These are phyloP conservation scores for Zenarchopterus dispar DNA, from an alignment of 2,797 vertebrate species.

Conservation along the genomic window DNA sequence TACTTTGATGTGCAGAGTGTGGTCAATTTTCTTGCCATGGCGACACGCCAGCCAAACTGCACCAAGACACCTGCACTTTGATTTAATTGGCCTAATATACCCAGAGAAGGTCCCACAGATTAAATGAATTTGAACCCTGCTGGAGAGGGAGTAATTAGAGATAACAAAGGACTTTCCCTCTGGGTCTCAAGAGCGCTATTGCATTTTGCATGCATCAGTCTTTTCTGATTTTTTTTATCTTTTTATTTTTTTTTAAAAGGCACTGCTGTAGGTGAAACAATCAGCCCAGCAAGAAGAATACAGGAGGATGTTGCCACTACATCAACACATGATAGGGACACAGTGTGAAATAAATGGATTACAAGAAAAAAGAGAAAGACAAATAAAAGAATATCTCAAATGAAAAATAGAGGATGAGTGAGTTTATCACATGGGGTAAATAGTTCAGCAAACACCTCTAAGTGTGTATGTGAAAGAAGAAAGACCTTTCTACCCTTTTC, in stretches of 20 bases:
- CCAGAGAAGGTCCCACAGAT: constrained; percentile 62
- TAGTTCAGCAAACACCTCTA: constrained; percentile 7
- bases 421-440: background rate
- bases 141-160: constrained; percentile 82
- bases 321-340: constrained; percentile 11
- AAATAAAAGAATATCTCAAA: background rate
- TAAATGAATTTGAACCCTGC: constrained; percentile 78
- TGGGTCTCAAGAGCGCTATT: constrained; percentile 64
- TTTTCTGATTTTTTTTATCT: constrained; percentile 58
- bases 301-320: constrained; percentile 48
- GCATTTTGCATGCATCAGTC: constrained; percentile 78
- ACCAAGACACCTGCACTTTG: constrained; percentile 43
- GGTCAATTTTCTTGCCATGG: constrained; percentile 55
- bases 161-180: constrained; percentile 80
- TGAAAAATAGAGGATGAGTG: no score
- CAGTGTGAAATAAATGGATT: background rate
- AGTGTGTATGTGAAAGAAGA: background rate
- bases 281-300: constrained; percentile 39
- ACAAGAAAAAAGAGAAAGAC: background rate
- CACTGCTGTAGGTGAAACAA: constrained; percentile 15
- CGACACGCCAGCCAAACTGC: constrained; percentile 46
- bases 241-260: constrained; percentile 28
- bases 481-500: background rate
- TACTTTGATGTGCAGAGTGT: constrained; percentile 1
- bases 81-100: constrained; percentile 80